These are phyloP conservation scores for Sphenopsis melanotis DNA, from an alignment of 2,797 vertebrate genomes.

Conservation along the genomic window DNA sequence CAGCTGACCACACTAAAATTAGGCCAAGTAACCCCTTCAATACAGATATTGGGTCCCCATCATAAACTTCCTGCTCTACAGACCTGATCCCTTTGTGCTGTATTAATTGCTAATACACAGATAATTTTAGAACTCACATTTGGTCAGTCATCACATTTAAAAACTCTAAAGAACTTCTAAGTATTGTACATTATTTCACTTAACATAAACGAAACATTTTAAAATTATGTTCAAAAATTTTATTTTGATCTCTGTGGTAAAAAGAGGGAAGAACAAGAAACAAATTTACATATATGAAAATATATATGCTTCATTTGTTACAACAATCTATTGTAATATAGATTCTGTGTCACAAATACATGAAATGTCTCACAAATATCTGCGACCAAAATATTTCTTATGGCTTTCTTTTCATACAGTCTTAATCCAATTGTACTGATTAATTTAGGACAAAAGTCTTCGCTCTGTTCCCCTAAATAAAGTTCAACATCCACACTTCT, in stretches of 20 bases:
- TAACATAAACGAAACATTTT: background rate
- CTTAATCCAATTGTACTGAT: background rate
- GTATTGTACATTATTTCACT: background rate
- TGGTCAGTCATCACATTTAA: background rate
- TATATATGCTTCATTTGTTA: background rate
- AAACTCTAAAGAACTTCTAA: background rate
- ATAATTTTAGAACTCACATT: background rate
- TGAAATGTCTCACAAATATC: background rate
- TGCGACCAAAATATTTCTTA: background rate
- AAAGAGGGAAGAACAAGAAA: background rate
- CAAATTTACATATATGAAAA: background rate
- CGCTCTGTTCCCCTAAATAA: background rate
- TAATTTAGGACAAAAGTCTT: background rate
- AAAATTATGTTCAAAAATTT: background rate
- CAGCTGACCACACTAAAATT: background rate
- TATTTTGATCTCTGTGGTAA: background rate
- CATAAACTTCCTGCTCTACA: background rate
- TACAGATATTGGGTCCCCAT: background rate
- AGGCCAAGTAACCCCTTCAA: background rate
- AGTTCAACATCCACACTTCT: background rate
- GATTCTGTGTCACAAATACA: background rate
- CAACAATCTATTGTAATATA: background rate
- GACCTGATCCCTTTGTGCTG: background rate
- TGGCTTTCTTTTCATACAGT: background rate
- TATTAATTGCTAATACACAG: background rate